phyloP scores from a whole-genome alignment of 2,888 invertebrate species.

The Melieria picta region DNA sequence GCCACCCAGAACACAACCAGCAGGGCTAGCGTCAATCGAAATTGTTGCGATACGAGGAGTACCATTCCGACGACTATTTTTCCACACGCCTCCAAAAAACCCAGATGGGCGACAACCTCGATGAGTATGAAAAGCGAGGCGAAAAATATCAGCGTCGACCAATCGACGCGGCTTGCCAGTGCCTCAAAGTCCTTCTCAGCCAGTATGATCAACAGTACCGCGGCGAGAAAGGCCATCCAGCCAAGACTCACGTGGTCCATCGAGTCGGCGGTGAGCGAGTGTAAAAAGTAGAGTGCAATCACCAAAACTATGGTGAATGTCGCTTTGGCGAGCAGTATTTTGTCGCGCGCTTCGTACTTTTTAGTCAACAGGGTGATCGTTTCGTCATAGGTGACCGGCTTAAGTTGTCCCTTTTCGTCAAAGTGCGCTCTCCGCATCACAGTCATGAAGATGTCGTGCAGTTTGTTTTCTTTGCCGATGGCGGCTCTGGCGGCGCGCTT shows the following conservation, averaged over 20 bases:
- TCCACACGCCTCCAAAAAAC: slow-evolving; percentile 83
- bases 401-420: not conserved
- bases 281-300: slow-evolving; percentile 79
- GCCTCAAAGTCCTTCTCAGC: slow-evolving; percentile 85
- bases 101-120: slow-evolving; percentile 84
- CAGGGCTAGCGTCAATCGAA: slow-evolving; percentile 76
- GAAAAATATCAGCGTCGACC: slow-evolving; percentile 90
- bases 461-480: not conserved
- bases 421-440: not conserved
- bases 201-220: slow-evolving; percentile 78
- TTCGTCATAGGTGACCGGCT: not conserved
- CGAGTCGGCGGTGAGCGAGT: slow-evolving; percentile 74
- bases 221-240: slow-evolving; percentile 87
- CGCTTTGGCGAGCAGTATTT: slow-evolving; percentile 77
- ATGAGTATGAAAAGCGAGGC: slow-evolving; percentile 89
- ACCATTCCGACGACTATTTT: slow-evolving; percentile 74
- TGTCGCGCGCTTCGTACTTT: slow-evolving; percentile 70
- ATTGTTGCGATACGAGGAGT: slow-evolving; percentile 71
- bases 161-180: slow-evolving; percentile 84
- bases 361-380: slow-evolving; percentile 50
- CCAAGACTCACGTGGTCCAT: slow-evolving; percentile 75
- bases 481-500: slow-evolving; percentile 1
- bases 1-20: slow-evolving; percentile 83
- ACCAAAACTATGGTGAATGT: slow-evolving; percentile 70
- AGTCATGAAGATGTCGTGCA: too few relatives aligned